These are phyloP conservation scores for Dascillus cervinus DNA, from an alignment of 2,888 invertebrate species.

Conservation along the genomic window DNA sequence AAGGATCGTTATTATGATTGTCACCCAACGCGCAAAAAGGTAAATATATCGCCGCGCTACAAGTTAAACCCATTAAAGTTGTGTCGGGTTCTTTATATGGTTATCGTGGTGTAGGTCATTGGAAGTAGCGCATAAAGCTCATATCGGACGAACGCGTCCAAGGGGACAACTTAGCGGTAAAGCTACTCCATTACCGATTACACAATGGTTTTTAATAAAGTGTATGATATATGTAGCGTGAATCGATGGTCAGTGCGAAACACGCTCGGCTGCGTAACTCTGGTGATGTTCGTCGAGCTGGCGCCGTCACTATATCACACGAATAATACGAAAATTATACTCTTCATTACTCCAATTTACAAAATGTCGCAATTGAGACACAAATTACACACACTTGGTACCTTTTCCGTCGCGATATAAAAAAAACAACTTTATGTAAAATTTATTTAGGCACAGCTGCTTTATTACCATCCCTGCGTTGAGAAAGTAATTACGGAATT, in stretches of 20 bases:
- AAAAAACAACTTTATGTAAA: slow-evolving; percentile 5
- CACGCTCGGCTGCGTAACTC: slow-evolving; percentile 16
- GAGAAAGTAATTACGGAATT: slow-evolving; percentile 2
- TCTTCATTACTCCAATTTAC: slow-evolving; percentile 19
- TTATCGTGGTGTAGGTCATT: slow-evolving; percentile 11
- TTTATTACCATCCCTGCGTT: slow-evolving; percentile 1
- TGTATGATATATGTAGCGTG: slow-evolving; percentile 24
- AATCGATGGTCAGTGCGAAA: slow-evolving; percentile 17
- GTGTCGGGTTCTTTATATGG: slow-evolving; percentile 1
- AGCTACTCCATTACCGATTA: slow-evolving; percentile 18
- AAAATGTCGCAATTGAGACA: slow-evolving; percentile 16
- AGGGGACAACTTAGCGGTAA: slow-evolving; percentile 10
- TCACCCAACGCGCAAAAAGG: no score
- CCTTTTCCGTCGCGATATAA: slow-evolving; percentile 4
- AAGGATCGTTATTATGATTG: no score
- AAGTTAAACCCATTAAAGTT: no score
- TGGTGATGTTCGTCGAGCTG: slow-evolving; percentile 17
- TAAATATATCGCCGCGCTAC: no score
- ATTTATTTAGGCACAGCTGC: slow-evolving; percentile 2
- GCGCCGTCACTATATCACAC: slow-evolving; percentile 18
- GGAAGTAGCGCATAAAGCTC: slow-evolving; percentile 4
- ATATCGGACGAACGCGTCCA: slow-evolving; percentile 9
- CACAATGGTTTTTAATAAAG: slow-evolving; percentile 22
- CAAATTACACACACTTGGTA: slow-evolving; percentile 9
- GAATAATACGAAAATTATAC: slow-evolving; percentile 21